These are phyloP conservation scores for Alauda arvensis DNA, from an alignment of 2,797 vertebrate genomes.

Conservation along the genomic window DNA sequence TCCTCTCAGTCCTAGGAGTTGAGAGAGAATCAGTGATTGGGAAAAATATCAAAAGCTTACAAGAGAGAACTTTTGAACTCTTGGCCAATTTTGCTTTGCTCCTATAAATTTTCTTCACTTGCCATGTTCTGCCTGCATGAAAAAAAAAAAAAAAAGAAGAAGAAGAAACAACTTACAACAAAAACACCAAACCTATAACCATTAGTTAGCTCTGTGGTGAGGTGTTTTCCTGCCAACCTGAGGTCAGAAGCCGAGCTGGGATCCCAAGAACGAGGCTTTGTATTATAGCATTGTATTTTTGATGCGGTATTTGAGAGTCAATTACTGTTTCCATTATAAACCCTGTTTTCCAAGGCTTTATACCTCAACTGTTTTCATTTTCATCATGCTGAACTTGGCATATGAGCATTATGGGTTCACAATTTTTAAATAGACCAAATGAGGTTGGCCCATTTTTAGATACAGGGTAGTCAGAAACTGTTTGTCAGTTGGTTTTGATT, in stretches of 20 bases:
- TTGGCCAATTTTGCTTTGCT: constrained; percentile 1
- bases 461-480: constrained; percentile 48
- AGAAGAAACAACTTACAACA: not conserved
- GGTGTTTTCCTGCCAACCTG: constrained; percentile 72
- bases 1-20: not conserved
- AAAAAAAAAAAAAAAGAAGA: not conserved
- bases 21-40: not conserved
- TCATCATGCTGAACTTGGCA: constrained; percentile 62
- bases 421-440: constrained; percentile 71
- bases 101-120: constrained; percentile 39
- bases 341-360: constrained; percentile 74
- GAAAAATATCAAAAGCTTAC: constrained; percentile 5
- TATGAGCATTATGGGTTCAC: constrained; percentile 55
- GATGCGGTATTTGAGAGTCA: constrained; percentile 73
- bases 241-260: constrained; percentile 70
- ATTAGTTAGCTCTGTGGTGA: constrained; percentile 76
- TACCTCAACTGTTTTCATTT: constrained; percentile 70
- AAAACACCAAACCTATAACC: constrained; percentile 68
- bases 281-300: constrained; percentile 78
- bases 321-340: constrained; percentile 81
- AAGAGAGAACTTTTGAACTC: constrained; percentile 21
- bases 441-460: constrained; percentile 72
- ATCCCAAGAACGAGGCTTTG: constrained; percentile 64
- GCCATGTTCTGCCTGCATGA: not conserved
- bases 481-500: constrained; percentile 53